Evolutionary conservation across 2,797 vertebrate species (phyloP).

Genomic region (Rhinella marina): DNA sequence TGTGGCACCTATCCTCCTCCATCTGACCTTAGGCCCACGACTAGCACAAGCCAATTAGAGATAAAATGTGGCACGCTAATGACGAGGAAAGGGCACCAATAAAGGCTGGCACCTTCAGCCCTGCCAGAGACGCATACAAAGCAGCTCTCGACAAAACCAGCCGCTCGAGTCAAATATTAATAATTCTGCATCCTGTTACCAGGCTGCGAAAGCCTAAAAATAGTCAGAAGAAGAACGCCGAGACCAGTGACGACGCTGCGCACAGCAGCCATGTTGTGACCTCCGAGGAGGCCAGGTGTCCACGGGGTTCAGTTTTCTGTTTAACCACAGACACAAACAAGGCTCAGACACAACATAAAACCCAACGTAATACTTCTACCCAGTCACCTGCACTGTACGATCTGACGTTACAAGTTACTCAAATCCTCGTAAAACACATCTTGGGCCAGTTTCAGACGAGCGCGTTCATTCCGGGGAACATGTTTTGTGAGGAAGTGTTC

Average conservation of each 20-base stretch:
- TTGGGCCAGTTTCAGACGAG: no score
- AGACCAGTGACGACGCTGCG: neutral
- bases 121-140: neutral
- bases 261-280: neutral
- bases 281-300: neutral
- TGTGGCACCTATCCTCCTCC: no score
- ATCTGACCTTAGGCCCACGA: neutral
- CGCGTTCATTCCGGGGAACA: no score
- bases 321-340: neutral
- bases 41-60: neutral
- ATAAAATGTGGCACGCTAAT: neutral
- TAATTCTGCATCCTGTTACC: conserved; percentile 18
- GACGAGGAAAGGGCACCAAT: neutral
- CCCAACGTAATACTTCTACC: no score
- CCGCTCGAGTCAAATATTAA: conserved; percentile 23
- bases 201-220: conserved; percentile 17
- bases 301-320: neutral
- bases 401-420: no score
- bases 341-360: no score
- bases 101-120: neutral
- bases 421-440: no score
- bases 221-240: neutral
- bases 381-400: no score
- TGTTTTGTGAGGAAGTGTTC: no score
- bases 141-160: conserved; percentile 2